Base-by-base conservation (phyloP, 2,113 vertebrate species). In the Zosterops borbonicus region DNA sequence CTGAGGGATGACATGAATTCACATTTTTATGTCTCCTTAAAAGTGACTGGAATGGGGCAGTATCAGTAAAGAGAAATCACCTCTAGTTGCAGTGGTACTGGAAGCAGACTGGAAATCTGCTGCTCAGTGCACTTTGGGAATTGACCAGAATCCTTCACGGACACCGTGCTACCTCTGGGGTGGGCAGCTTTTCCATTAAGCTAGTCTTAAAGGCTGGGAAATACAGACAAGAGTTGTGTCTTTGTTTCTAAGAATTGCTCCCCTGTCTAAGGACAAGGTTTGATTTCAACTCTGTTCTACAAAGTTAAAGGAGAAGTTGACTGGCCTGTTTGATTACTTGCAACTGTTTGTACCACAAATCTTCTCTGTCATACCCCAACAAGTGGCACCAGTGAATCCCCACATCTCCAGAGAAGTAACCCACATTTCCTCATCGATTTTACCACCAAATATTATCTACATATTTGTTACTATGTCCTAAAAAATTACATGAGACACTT, bases 121-220 rank as follows among this genome's bases (percentile, higher is more conserved):
- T 0, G 0, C 35, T 37, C 37, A 41, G 70, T 28, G 44, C 0
- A 2, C 27, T 89, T 31, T 8, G 56, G 62, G 59, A 6, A 2
- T 52, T 4, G 0, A n/a, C 25, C 16, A 44, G 31, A 58, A 69
- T 27, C 49, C 5, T 1, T 58, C 80, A 76, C 0, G 2, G 59
- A 46, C 15, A 79, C 0, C 1, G 2, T 8, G n/a, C 53, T 56
- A 33, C 39, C 31, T 49, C 46, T 46, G 16, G 58, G 33, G 50
- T 20, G 12, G 27, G 33, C 18, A 82, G 47, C 31, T 94, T 78
- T 63, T 31, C 86, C 60, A 64, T 62, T 63, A 69, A 78, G 37
- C 50, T 73, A 29, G 19, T 49, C 67, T 83, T 71, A 68, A 68
- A 86, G 25, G 52, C 21, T 69, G 77, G 59, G 60, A 93, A 90